Percentiles rank a stretch among this genome's conserved stretches.
phyloP scores from a whole-genome alignment of 1,140 invertebrate genomes.

The Caenorhabditis latens region DNA sequence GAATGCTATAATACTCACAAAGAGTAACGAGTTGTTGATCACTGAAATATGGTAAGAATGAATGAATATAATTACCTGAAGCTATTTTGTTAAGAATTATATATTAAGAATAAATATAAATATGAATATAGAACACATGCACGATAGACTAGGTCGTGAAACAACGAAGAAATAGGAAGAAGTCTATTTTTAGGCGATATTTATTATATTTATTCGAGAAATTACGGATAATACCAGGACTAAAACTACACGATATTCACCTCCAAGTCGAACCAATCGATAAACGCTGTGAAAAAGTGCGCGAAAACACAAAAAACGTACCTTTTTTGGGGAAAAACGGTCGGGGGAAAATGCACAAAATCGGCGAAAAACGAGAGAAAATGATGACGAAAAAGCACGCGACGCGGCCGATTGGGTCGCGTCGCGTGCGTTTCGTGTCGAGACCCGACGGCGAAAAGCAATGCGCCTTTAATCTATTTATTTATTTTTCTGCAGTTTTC shows the following conservation, averaged over 20 bases:
- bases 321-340: background rate
- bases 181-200: background rate
- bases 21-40: background rate
- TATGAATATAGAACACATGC: background rate
- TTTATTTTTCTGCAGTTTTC: conserved; percentile 2
- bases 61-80: no score
- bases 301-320: conserved; percentile 10
- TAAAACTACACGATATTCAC: conserved; percentile 8
- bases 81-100: background rate
- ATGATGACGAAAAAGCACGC: background rate
- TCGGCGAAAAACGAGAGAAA: background rate
- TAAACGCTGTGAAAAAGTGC: background rate
- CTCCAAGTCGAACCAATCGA: background rate
- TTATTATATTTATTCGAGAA: background rate
- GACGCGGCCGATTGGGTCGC: background rate
- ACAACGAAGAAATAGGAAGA: background rate
- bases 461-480: background rate
- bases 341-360: conserved; percentile 1
- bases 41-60: background rate
- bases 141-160: background rate
- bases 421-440: conserved; percentile 35
- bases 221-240: background rate
- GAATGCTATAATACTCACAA: background rate
- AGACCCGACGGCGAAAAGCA: background rate
- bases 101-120: background rate